Conservation (phyloP, 35 echinoderm and acorn worm species). For the Hemicentrotus pulcherrimus region DNA sequence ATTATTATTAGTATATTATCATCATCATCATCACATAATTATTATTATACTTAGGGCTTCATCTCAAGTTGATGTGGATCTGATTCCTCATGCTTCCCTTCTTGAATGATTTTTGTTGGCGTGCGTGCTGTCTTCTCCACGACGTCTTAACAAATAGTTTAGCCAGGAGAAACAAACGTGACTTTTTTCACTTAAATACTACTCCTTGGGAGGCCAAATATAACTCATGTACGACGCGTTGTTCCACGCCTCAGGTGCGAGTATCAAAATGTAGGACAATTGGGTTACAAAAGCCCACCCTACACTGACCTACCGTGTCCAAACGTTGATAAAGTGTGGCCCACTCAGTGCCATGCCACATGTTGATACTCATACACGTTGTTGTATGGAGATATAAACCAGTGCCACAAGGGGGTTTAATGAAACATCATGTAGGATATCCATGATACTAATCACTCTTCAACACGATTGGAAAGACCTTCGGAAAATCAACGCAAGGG, state of each 20-base stretch:
- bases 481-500: too few relatives aligned
- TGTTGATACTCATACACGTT: background rate
- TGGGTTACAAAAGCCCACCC: background rate
- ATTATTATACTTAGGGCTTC: background rate
- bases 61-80: background rate
- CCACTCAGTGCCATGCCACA: background rate
- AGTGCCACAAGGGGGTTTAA: too few relatives aligned
- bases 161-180: background rate
- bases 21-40: too few relatives aligned
- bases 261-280: constrained; percentile 12
- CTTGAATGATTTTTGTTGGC: background rate
- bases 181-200: background rate
- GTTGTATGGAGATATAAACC: too few relatives aligned
- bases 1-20: too few relatives aligned
- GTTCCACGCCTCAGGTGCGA: background rate
- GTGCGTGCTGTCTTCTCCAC: background rate
- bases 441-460: too few relatives aligned
- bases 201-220: background rate
- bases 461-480: too few relatives aligned
- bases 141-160: background rate
- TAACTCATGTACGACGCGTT: background rate
- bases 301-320: background rate
- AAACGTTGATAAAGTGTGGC: background rate
- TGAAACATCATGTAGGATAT: too few relatives aligned
- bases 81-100: background rate